phyloP scores from a whole-genome alignment of 2,797 vertebrate species.

The Hypotaenidia okinawae region DNA sequence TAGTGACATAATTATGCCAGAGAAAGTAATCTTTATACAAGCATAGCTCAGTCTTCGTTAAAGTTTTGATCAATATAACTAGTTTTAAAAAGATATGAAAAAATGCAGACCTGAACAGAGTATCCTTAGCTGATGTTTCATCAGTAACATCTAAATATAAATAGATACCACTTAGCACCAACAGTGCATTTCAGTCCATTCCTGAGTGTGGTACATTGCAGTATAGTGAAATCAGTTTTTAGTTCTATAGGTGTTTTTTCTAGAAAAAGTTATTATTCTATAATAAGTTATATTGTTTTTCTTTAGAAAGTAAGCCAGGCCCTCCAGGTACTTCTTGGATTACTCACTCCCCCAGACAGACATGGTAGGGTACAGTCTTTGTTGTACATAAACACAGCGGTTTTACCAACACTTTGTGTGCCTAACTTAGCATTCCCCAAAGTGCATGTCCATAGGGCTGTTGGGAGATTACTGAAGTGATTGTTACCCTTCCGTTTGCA shows the following conservation, averaged over 20 bases:
- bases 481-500: not conserved
- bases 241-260: not conserved
- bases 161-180: not conserved
- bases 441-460: not conserved
- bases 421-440: not conserved
- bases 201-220: not conserved
- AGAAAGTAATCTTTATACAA: not conserved
- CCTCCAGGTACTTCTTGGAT: not conserved
- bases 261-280: not conserved
- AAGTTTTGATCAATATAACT: not conserved
- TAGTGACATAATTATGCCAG: not conserved
- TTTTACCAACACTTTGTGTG: not conserved
- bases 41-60: not conserved
- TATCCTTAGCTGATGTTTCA: not conserved
- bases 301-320: not conserved
- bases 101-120: not conserved
- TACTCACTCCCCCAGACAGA: not conserved
- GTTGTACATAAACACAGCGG: not conserved
- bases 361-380: not conserved
- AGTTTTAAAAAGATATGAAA: not conserved
- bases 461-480: not conserved
- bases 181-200: not conserved
- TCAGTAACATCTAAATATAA: not conserved
- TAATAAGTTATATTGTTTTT: not conserved
- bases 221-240: not conserved